Evolutionary conservation across 2,113 vertebrate species (phyloP), one percentile per base, ranked within the genome.

Genomic region (Anolis sagrei): DNA sequence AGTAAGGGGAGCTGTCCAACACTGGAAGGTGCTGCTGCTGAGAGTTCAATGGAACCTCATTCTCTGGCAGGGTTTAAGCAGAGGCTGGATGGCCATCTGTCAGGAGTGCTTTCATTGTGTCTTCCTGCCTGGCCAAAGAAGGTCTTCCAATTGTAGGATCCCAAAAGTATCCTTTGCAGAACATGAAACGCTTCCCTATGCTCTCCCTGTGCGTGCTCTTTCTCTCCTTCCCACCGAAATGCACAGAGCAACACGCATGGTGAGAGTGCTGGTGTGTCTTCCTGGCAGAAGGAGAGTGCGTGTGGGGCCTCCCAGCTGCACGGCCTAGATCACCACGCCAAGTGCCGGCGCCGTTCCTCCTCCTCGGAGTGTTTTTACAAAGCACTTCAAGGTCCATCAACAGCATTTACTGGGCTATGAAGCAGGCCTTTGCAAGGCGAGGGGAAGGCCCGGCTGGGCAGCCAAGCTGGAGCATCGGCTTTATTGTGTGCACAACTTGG

Each of bases 351-450:
- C 7, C 25, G 27, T 23, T 23, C 62, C 62, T 66, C n/a, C 6
- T 23, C 62, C 62, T 66, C n/a, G 4, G 1, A 27, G 5, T 9
- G 0, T 3, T 25, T 23, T 72, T 61, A 70, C 2, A 14, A 16
- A 76, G 79, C 9, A 21, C n/a, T 8, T 32, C n/a, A 13, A 51
- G 76, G 81, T 39, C 34, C 54, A 79, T 72, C 81, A 66, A 27
- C 29, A n/a, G 75, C 0, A 0, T 34, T 82, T 1, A 4, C 3
- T 0, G 6, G 13, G 0, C 34, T 49, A 8, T 44, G 58, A 78
- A 66, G 73, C 0, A 0, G 3, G 11, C 76, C 58, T 70, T 79
- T 72, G 39, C 61, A 36, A 4, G 27, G 0, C 29, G n/a, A 0
- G 4, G 9, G 4, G 16, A 70, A 81, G 14, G 36, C 13, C n/a